Conservation (phyloP, 2,113 vertebrate genomes). For the Chlamydotis undulata region DNA sequence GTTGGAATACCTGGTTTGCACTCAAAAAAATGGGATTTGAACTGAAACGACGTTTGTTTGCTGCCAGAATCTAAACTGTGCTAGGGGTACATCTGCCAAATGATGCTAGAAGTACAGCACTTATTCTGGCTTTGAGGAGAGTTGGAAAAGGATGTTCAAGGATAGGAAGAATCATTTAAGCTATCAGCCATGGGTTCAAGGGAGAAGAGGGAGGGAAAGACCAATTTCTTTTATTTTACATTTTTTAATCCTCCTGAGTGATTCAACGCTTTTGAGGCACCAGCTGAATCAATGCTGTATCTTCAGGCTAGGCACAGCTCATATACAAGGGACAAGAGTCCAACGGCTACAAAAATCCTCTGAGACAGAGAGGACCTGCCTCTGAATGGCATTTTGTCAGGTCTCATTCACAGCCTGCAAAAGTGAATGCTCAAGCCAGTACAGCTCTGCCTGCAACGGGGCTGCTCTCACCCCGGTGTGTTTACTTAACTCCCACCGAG, state of each 20-base stretch:
- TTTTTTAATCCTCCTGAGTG: neutral
- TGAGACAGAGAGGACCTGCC: neutral
- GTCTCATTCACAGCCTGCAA: neutral
- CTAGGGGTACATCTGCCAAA: neutral
- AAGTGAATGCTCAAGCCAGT: neutral
- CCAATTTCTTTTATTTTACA: neutral
- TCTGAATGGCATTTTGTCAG: neutral
- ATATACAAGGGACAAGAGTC: neutral
- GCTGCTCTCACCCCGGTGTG: neutral
- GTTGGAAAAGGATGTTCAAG: neutral
- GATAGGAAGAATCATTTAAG: neutral
- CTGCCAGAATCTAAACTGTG: neutral
- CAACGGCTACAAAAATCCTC: neutral
- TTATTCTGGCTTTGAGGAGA: neutral
- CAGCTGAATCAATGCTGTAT: neutral
- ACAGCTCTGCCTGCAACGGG: neutral
- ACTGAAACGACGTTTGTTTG: neutral
- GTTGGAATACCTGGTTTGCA: neutral
- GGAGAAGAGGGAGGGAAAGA: neutral
- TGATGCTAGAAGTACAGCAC: neutral
- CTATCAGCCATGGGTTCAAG: neutral
- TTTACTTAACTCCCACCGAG: neutral
- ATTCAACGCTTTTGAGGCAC: neutral
- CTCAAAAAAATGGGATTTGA: neutral
- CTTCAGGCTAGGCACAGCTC: neutral